Evolutionary conservation across 1,140 invertebrate species (phyloP).

Genomic region (Bombus ignitus): DNA sequence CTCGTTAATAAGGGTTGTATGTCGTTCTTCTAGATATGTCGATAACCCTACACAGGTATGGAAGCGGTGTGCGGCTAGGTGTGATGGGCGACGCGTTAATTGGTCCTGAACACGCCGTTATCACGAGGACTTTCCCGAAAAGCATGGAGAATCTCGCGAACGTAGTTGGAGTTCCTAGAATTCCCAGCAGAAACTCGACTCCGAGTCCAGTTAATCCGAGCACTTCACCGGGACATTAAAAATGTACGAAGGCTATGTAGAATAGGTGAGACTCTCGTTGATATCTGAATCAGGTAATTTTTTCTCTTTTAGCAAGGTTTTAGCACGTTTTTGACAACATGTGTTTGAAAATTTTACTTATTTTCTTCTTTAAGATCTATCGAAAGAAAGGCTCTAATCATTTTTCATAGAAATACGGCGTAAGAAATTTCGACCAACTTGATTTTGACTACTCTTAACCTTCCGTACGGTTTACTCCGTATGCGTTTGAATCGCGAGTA

Average conservation of each 20-base stretch:
- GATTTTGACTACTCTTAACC: too few relatives aligned
- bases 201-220: constrained; percentile 70
- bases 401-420: too few relatives aligned
- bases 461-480: too few relatives aligned
- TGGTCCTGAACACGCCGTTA: constrained; percentile 84
- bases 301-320: neutral
- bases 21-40: constrained; percentile 85
- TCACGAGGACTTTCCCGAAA: constrained; percentile 82
- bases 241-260: constrained; percentile 5
- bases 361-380: too few relatives aligned
- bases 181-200: constrained; percentile 71
- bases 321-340: neutral
- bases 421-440: too few relatives aligned
- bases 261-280: neutral
- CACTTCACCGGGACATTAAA: constrained; percentile 72
- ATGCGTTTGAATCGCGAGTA: too few relatives aligned
- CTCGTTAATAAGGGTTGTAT: neutral
- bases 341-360: neutral
- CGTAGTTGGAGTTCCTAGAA: constrained; percentile 77
- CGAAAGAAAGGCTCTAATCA: too few relatives aligned
- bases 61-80: constrained; percentile 86
- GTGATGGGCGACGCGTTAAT: constrained; percentile 90
- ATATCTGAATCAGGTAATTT: neutral
- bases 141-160: constrained; percentile 81
- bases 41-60: constrained; percentile 89